Base-by-base conservation (phyloP, 1,140 invertebrate species). In the Melanaphis sacchari region DNA sequence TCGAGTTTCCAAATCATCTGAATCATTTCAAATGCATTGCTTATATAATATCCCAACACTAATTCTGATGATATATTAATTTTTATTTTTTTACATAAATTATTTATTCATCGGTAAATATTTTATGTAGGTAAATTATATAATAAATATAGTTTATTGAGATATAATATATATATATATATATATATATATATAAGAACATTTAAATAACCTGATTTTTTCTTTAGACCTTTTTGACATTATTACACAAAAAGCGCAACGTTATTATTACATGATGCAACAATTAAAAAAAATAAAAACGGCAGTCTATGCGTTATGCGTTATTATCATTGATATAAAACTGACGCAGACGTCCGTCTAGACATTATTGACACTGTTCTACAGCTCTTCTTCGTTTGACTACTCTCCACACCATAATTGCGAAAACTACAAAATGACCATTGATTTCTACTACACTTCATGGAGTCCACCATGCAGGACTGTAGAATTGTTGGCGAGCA, bases 371-470 rank as follows among this genome's bases (percentile, higher is more conserved):
- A n/a, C 59, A 76, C 59, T 18, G 18, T 49, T 18, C 15, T 49
- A 9, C 26, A 3, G 11, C n/a, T 76, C 59, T n/a, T 76, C 31
- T 76, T n/a, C 59, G 15, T 76, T 21, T 5, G 5, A 76, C 31
- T 76, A 76, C 59, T 76, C 59, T 76, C 59, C 18, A 8, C 15
- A n/a, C 1, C 15, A 1, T 36, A 3, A 21, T 18, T 21, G 2
- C 76, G 6, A 82, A 38, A 82, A 82, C 82, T 38, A 43, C 24
- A 36, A 94, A 89, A 94, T 94, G 92, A 54, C 84, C 26, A 90
- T 94, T 5, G 94, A 94, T n/a, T 94, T 94, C 59, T 94, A 94
- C 89, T 94, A 94, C 52, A 91, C 66, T 43, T 38, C 87, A n/a
- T 31, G 90, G 54, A 94, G 94, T 85, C 90, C 93, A 0, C 94